Conservation (phyloP, 2,113 vertebrate species). For the Micromys minutus region DNA sequence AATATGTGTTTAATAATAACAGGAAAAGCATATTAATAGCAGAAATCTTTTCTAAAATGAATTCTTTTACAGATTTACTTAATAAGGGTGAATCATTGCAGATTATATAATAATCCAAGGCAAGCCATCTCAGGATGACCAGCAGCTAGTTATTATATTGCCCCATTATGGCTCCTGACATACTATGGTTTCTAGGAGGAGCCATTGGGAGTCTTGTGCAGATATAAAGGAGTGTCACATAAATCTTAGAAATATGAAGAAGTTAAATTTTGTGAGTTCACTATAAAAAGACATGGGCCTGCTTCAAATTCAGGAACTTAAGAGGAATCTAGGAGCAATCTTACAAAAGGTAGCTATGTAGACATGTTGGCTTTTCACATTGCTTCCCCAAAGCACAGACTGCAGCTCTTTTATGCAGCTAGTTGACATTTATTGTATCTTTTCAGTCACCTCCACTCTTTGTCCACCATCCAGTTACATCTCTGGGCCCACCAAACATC, state of each 20-base stretch:
- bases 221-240: not conserved
- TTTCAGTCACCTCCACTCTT: not conserved
- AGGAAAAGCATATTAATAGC: too few relatives aligned
- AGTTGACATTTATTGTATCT: not conserved
- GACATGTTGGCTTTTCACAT: not conserved
- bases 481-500: too few relatives aligned
- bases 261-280: not conserved
- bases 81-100: too few relatives aligned
- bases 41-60: too few relatives aligned
- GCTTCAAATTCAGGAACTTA: not conserved
- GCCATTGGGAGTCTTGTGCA: not conserved
- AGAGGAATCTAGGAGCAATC: too few relatives aligned
- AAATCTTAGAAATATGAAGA: not conserved
- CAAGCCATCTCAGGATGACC: too few relatives aligned
- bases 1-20: too few relatives aligned
- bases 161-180: too few relatives aligned
- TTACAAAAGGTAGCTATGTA: not conserved
- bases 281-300: fast-evolving
- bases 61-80: too few relatives aligned
- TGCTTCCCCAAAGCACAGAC: not conserved
- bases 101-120: too few relatives aligned
- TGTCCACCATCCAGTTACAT: fast-evolving
- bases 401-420: not conserved
- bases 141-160: too few relatives aligned
- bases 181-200: not conserved